phyloP scores from a whole-genome alignment of 1,140 invertebrate genomes.

The Nymphalis io region DNA sequence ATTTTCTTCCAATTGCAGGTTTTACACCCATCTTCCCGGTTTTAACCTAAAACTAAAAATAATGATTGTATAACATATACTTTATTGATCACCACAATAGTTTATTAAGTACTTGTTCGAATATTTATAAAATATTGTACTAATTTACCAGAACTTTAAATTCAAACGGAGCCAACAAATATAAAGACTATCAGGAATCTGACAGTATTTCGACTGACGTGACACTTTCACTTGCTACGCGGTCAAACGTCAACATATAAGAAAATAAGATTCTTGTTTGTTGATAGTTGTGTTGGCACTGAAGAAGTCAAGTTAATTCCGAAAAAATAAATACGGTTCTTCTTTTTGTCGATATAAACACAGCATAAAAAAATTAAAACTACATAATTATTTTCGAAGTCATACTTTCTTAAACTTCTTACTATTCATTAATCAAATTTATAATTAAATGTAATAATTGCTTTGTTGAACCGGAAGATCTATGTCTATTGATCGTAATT shows the following conservation, averaged over 20 bases:
- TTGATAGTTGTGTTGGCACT: slow-evolving; percentile 68
- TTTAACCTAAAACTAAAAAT: slow-evolving; percentile 64
- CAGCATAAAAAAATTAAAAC: background rate
- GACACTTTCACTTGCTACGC: slow-evolving; percentile 79
- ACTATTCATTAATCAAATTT: too few species aligned
- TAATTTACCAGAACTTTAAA: slow-evolving; percentile 33
- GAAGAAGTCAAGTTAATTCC: slow-evolving; percentile 40
- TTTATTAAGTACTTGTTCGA: slow-evolving; percentile 23
- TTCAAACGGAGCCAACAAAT: slow-evolving; percentile 33
- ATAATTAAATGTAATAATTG: too few species aligned
- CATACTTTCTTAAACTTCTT: too few species aligned
- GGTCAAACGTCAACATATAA: slow-evolving; percentile 70
- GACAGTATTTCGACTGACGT: slow-evolving; percentile 68
- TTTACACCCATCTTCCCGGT: slow-evolving; percentile 78
- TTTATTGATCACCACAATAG: background rate
- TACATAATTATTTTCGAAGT: too few species aligned
- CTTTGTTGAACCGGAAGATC: too few species aligned
- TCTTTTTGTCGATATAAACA: background rate
- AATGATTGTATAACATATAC: background rate
- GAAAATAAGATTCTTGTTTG: slow-evolving; percentile 43
- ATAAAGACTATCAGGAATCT: slow-evolving; percentile 52
- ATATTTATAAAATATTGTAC: slow-evolving; percentile 2
- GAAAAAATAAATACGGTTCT: too few species aligned
- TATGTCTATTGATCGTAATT: too few species aligned
- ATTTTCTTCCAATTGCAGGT: slow-evolving; percentile 84